These are phyloP conservation scores for Psilanteris sp. DNA, from an alignment of 1,140 invertebrate species.

Conservation along the genomic window DNA sequence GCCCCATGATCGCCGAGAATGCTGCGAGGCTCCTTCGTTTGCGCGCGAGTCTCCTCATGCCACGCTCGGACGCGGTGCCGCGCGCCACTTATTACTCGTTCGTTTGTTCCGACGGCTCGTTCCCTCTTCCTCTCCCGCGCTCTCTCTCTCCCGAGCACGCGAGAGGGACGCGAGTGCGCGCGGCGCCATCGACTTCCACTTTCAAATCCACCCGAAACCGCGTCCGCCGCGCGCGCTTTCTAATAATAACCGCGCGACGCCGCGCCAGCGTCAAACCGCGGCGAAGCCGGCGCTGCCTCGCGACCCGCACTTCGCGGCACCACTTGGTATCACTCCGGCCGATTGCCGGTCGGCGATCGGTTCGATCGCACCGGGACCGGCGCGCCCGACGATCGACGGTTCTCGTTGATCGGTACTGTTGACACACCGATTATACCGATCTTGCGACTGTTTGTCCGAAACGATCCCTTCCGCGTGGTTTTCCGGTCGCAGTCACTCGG, in stretches of 20 bases:
- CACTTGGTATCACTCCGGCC: no score
- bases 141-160: constrained; percentile 48
- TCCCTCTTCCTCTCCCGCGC: constrained; percentile 22
- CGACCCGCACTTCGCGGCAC: no score
- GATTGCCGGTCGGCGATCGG: no score
- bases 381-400: no score
- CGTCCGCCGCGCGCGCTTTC: constrained; percentile 24
- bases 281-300: no score
- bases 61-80: constrained; percentile 61
- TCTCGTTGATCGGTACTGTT: no score
- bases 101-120: constrained; percentile 19
- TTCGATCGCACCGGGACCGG: no score
- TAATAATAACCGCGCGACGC: constrained; percentile 26
- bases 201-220: constrained; percentile 22
- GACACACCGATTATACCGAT: no score
- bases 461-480: no score
- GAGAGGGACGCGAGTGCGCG: constrained; percentile 46
- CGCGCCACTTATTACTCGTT: constrained; percentile 30
- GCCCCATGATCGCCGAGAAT: constrained; percentile 80
- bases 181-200: constrained; percentile 52
- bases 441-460: no score
- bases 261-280: no score
- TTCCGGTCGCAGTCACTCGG: no score
- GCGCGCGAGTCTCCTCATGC: constrained; percentile 77
- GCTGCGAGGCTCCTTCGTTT: constrained; percentile 75